Evolutionary conservation across 2,888 invertebrate species (phyloP).

Genomic region (Arge pagana): DNA sequence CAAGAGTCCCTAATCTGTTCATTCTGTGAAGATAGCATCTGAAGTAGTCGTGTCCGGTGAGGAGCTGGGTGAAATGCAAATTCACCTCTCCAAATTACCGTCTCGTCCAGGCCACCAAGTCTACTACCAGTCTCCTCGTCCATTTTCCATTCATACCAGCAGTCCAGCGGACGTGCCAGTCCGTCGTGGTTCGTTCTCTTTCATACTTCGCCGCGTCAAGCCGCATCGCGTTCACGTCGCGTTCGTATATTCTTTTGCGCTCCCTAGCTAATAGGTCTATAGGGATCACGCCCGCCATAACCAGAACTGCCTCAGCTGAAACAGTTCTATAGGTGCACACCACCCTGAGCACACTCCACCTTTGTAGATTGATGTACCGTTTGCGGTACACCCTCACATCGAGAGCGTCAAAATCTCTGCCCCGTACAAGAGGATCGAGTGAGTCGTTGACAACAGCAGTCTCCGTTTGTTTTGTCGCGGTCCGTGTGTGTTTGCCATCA

Average conservation of each 20-base stretch:
- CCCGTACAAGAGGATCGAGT: conserved; percentile 31
- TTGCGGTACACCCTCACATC: conserved; percentile 20
- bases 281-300: conserved; percentile 29
- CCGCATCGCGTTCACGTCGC: not conserved
- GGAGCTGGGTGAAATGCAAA: conserved; percentile 24
- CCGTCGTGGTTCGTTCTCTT: conserved; percentile 4
- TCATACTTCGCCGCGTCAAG: not conserved
- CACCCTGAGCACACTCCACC: conserved; percentile 26
- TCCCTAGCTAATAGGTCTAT: conserved; percentile 29
- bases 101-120: conserved; percentile 13
- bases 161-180: conserved; percentile 27
- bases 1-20: not conserved
- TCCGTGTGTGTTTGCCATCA: conserved; percentile 34
- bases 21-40: conserved; percentile 15
- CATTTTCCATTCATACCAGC: conserved; percentile 17
- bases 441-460: conserved; percentile 27
- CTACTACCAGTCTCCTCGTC: conserved; percentile 20
- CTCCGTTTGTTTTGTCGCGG: conserved; percentile 23
- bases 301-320: conserved; percentile 28
- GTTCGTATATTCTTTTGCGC: conserved; percentile 9
- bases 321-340: conserved; percentile 32
- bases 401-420: conserved; percentile 22
- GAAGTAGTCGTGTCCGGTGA: conserved; percentile 28
- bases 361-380: conserved; percentile 26
- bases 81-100: conserved; percentile 24